These are phyloP conservation scores for Python bivittatus DNA, from an alignment of 2,113 vertebrate genomes.

Conservation along the genomic window DNA sequence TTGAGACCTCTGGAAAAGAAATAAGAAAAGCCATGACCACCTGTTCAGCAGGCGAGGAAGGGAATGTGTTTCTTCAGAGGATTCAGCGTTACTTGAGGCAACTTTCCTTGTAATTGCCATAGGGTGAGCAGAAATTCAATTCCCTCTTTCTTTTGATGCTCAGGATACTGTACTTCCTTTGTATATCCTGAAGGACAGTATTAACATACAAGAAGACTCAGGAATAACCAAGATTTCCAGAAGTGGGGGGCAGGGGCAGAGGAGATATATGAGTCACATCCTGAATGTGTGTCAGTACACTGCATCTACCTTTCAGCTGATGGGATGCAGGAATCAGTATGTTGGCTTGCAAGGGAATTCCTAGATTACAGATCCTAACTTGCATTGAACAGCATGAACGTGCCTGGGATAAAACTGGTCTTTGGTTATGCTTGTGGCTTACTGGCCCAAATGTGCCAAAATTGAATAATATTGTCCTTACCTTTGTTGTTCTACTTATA, in stretches of 20 bases:
- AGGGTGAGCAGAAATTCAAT: conserved; percentile 9
- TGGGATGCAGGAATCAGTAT: too few species aligned
- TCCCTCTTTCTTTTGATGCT: neutral
- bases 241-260: neutral
- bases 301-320: too few species aligned
- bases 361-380: neutral
- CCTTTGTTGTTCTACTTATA: neutral
- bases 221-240: neutral
- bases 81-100: conserved; percentile 25
- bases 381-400: neutral
- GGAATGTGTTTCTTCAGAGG: conserved; percentile 39
- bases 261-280: too few species aligned
- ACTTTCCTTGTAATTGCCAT: conserved; percentile 33
- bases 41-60: conserved; percentile 13
- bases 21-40: conserved; percentile 9
- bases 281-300: too few species aligned
- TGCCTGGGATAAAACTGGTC: neutral
- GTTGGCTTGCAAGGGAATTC: neutral
- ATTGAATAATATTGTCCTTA: too few species aligned
- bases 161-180: neutral
- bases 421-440: too few species aligned
- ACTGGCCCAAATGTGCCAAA: too few species aligned
- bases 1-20: conserved; percentile 37
- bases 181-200: neutral
- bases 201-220: neutral